Conservation (phyloP, 2,888 invertebrate genomes). For the Pilophorus perplexus region DNA sequence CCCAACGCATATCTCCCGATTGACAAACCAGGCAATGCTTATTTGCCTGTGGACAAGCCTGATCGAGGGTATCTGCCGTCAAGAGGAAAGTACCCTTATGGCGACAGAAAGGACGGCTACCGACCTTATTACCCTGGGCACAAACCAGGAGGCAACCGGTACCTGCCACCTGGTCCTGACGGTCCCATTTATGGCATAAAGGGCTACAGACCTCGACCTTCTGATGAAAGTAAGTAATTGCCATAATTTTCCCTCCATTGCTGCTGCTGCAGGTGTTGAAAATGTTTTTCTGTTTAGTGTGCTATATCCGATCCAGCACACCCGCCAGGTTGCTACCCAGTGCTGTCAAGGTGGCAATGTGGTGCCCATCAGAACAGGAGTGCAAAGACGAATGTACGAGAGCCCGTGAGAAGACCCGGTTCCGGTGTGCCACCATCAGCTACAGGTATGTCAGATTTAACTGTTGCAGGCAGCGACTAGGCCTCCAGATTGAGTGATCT, state of each 20-base stretch:
- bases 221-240: conserved; percentile 42
- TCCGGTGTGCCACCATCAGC: conserved; percentile 75
- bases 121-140: conserved; percentile 19
- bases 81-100: conserved; percentile 9
- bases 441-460: conserved; percentile 60
- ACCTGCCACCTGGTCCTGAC: conserved; percentile 24
- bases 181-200: conserved; percentile 39
- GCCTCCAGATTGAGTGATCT: neutral
- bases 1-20: conserved; percentile 8
- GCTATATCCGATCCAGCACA: conserved; percentile 75
- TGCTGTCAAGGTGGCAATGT: conserved; percentile 65
- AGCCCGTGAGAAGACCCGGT: conserved; percentile 58
- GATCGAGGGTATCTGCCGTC: conserved; percentile 32
- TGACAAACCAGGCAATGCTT: conserved; percentile 1
- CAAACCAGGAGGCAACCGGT: conserved; percentile 22
- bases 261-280: neutral
- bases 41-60: conserved; percentile 20
- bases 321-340: conserved; percentile 67
- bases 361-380: conserved; percentile 63
- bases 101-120: conserved; percentile 12
- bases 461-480: too few species aligned
- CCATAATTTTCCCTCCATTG: neutral
- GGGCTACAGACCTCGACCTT: conserved; percentile 37
- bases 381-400: conserved; percentile 69
- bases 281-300: conserved; percentile 58